phyloP scores from a whole-genome alignment of 2,888 invertebrate species.

The Clanis bilineata region DNA sequence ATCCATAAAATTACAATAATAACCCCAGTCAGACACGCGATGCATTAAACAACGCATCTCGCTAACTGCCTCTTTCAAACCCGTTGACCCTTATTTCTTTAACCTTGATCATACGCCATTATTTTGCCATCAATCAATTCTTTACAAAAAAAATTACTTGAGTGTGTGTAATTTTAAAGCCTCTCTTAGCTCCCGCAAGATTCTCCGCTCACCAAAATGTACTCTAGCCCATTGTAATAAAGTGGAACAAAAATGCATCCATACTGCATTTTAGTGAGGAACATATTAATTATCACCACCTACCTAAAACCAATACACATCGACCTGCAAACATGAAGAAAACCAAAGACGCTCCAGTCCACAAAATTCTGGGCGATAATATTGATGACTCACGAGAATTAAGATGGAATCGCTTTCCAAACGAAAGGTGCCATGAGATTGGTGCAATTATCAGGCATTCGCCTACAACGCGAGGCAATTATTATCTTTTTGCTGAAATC shows the following conservation, averaged over 20 bases:
- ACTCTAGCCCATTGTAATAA: slow-evolving; percentile 4
- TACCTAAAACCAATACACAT: background rate
- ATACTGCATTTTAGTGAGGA: background rate
- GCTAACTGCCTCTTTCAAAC: slow-evolving; percentile 19
- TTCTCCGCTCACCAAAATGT: background rate
- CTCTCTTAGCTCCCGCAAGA: slow-evolving; percentile 11
- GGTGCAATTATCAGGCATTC: slow-evolving; percentile 68
- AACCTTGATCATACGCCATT: slow-evolving; percentile 71
- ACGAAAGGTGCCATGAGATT: slow-evolving; percentile 76
- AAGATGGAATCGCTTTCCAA: slow-evolving; percentile 76
- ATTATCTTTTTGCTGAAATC: slow-evolving; percentile 77
- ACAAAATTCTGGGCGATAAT: slow-evolving; percentile 23
- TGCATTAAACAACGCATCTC: background rate
- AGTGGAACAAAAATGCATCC: background rate
- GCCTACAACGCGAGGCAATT: slow-evolving; percentile 67
- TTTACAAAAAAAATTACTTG: slow-evolving; percentile 35
- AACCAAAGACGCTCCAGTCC: slow-evolving; percentile 2
- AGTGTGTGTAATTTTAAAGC: slow-evolving; percentile 49
- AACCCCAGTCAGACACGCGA: background rate
- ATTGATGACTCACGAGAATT: slow-evolving; percentile 65
- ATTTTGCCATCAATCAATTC: slow-evolving; percentile 57
- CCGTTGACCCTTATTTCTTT: slow-evolving; percentile 52
- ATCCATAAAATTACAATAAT: background rate
- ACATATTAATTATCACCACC: background rate
- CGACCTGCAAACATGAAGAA: background rate